phyloP scores from a whole-genome alignment of 2,113 vertebrate genomes.

The Rhineura floridana region DNA sequence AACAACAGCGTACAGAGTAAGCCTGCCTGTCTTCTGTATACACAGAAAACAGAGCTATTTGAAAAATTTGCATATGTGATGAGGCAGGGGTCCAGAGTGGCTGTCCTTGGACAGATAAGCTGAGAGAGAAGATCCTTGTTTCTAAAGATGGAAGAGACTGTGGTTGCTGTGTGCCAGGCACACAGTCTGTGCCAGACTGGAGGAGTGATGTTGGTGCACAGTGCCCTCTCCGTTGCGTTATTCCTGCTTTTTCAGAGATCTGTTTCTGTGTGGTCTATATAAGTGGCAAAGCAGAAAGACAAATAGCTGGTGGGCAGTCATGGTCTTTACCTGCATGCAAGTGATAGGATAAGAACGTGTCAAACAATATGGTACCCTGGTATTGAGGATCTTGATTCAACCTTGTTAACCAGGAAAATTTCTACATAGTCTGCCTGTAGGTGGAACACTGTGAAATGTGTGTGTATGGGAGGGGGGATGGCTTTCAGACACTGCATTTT shows the following conservation, averaged over 20 bases:
- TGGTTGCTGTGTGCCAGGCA: background rate
- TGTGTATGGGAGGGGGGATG: background rate
- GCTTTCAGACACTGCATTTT: background rate
- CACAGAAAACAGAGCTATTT: background rate
- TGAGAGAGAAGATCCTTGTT: background rate
- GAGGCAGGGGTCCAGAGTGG: background rate
- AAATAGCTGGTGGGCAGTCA: background rate
- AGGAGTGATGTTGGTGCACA: background rate
- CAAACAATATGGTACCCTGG: background rate
- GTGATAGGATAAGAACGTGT: background rate
- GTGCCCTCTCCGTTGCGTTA: background rate
- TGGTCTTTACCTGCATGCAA: background rate
- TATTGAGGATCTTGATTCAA: background rate
- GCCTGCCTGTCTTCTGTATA: constrained; percentile 13
- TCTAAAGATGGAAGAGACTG: background rate
- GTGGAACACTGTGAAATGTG: background rate
- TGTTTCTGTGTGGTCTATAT: background rate
- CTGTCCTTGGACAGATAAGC: background rate
- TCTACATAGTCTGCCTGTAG: background rate
- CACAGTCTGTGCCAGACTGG: background rate
- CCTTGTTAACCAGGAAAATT: background rate
- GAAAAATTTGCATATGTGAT: background rate
- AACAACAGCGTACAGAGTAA: constrained; percentile 73
- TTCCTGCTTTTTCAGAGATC: background rate
- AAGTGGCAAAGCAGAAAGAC: background rate